A percentile compares a stretch with the other conserved stretches of the same genome.
These are phyloP conservation scores for Parotia lawesii DNA, from an alignment of 2,113 vertebrate genomes.

Conservation along the genomic window DNA sequence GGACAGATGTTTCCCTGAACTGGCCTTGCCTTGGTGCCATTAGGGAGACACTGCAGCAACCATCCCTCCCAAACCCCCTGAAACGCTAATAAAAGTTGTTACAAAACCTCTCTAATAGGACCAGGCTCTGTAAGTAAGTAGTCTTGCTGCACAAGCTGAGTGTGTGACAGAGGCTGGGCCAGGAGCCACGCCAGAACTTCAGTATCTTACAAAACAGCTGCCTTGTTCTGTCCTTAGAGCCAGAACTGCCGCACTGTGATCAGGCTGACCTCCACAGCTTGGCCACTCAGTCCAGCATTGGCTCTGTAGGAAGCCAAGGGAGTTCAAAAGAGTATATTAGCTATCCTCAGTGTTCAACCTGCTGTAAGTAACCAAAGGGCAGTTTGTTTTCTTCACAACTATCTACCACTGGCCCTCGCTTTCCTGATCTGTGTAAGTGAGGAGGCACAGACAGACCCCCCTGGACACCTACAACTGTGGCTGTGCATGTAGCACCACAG, in stretches of 20 bases:
- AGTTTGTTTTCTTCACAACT: background rate
- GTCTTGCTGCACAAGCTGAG: slow-evolving; percentile 1
- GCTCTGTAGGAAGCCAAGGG: background rate
- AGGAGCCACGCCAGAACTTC: background rate
- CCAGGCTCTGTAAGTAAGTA: slow-evolving; percentile 13
- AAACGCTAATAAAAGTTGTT: slow-evolving; percentile 13
- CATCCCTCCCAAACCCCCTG: background rate
- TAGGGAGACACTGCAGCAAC: background rate
- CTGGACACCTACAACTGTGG: background rate
- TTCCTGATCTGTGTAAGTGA: background rate
- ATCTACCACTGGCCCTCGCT: background rate
- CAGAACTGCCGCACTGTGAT: background rate
- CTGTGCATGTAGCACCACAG: background rate
- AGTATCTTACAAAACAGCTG: background rate
- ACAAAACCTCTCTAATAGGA: background rate
- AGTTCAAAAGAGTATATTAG: background rate
- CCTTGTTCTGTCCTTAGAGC: background rate
- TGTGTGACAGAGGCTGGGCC: background rate
- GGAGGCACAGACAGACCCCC: background rate
- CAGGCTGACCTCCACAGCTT: background rate
- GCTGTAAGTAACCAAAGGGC: background rate
- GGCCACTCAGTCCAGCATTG: background rate
- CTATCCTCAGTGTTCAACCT: background rate
- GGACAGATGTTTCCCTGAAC: slow-evolving; percentile 39
- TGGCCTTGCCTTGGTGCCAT: background rate